A percentile compares a stretch with the other conserved stretches of the same genome.
Evolutionary conservation across 2,797 vertebrate species (phyloP).

Genomic region (Phoxinus dragarum): DNA sequence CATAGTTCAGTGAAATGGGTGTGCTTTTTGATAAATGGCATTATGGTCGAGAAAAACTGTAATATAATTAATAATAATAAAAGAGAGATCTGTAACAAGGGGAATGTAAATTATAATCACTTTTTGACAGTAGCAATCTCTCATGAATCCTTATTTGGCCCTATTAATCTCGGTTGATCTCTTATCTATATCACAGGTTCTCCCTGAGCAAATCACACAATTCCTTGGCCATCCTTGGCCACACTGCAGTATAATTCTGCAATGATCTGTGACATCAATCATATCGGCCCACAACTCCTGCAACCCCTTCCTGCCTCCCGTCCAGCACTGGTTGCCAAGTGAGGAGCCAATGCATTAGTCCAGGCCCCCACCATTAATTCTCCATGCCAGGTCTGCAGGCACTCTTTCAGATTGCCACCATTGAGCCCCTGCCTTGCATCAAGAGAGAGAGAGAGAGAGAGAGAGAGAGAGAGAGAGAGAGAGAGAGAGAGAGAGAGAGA

Average conservation of each 20-base stretch:
- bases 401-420: slow-evolving; percentile 30
- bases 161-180: slow-evolving; percentile 31
- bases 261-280: slow-evolving; percentile 76
- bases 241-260: slow-evolving; percentile 67
- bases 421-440: slow-evolving; percentile 33
- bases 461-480: slow-evolving; percentile 27
- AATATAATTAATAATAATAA: not conserved
- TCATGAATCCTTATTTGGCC: not conserved
- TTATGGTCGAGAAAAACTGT: no score
- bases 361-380: slow-evolving; percentile 24
- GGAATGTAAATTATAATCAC: not conserved
- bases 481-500: slow-evolving; percentile 36
- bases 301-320: slow-evolving; percentile 32
- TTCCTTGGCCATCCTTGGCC: slow-evolving; percentile 62
- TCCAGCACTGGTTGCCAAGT: slow-evolving; percentile 44
- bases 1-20: no score
- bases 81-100: not conserved
- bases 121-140: slow-evolving; percentile 8
- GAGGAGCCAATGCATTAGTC: slow-evolving; percentile 37
- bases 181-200: slow-evolving; percentile 20
- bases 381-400: slow-evolving; percentile 27
- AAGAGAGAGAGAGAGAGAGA: slow-evolving; percentile 32
- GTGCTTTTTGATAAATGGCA: no score
- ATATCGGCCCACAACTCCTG: slow-evolving; percentile 58
- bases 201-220: slow-evolving; percentile 32